Evolutionary conservation across 1,140 invertebrate genomes (phyloP), one percentile per base, ranked within the genome.

Genomic region (Metopolophium dirhodum): DNA sequence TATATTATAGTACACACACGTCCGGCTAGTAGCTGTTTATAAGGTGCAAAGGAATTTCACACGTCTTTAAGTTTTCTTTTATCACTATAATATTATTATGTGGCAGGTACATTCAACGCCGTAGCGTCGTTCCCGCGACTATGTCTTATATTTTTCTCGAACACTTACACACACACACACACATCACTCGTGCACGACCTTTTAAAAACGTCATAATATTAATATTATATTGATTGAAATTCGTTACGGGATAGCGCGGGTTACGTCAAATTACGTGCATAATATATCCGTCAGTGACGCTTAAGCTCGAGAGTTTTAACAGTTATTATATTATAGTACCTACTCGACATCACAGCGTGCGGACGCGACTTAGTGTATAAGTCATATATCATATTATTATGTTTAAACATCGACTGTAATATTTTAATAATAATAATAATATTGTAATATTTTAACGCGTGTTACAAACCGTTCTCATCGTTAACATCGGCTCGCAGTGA

Each of bases 241-340:
- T 47, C 23, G 45, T 86, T 47, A 41, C 45, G 37, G 83, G 37
- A 86, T 49, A 86, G 41, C 47, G 83, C 83, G 14, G 26, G 83
- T 86, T 86, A 26, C 45, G 23, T 47, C 45, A 30, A 86, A 47
- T 47, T 77, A 77, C 30, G 23, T 30, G 30, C 30, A 47, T 20
- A 86, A 86, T 47, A 86, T 86, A 86, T 86, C 85, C 85, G 45
- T 86, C 85, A 86, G 14, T 86, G 85, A 41, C 85, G 85, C 41
- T 86, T 30, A n/a, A 86, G 11, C 61, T 86, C 85, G 85, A 86
- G 85, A 86, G 85, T 86, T 86, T 45, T 30, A 77, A 35, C 61
- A 47, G 85, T 49, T 30, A n/a, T 47, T 47, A 54, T 22, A 51
- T 20, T 51, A 30, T 86, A 86, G 85, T 86, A 23, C 85, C 83